Evolutionary conservation across 2,888 invertebrate species (phyloP).

Genomic region (Hipparchia sbordonii): DNA sequence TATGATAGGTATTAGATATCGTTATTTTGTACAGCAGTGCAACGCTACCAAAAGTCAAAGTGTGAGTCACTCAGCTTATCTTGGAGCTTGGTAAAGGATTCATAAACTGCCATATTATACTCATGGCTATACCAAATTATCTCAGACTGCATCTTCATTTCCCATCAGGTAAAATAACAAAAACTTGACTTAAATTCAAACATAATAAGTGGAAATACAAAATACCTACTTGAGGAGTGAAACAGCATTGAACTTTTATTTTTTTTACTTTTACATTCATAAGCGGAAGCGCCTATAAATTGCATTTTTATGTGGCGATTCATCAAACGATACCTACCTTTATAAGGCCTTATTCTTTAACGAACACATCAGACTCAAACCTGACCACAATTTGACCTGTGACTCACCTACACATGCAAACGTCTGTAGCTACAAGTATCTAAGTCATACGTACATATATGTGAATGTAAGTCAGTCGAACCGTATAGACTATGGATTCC

Average conservation of each 20-base stretch:
- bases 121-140: too few relatives aligned
- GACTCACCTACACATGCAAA: slow-evolving; percentile 35
- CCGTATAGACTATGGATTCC: neutral
- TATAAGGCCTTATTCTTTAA: slow-evolving; percentile 30
- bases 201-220: neutral
- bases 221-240: neutral
- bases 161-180: too few relatives aligned
- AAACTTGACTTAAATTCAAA: too few relatives aligned
- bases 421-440: neutral
- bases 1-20: too few relatives aligned
- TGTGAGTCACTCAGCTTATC: too few relatives aligned
- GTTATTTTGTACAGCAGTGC: too few relatives aligned
- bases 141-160: too few relatives aligned
- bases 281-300: neutral
- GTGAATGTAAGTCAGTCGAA: neutral
- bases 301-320: slow-evolving; percentile 12
- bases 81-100: too few relatives aligned
- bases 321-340: slow-evolving; percentile 25
- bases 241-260: neutral
- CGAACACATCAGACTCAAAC: slow-evolving; percentile 42
- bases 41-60: too few relatives aligned
- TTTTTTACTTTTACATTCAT: neutral
- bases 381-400: slow-evolving; percentile 54
- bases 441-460: neutral
- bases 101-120: too few relatives aligned